Percentiles rank a stretch among this genome's conserved stretches.
Conservation (phyloP, 1,140 invertebrate genomes). For the Bacillus rossius region DNA sequence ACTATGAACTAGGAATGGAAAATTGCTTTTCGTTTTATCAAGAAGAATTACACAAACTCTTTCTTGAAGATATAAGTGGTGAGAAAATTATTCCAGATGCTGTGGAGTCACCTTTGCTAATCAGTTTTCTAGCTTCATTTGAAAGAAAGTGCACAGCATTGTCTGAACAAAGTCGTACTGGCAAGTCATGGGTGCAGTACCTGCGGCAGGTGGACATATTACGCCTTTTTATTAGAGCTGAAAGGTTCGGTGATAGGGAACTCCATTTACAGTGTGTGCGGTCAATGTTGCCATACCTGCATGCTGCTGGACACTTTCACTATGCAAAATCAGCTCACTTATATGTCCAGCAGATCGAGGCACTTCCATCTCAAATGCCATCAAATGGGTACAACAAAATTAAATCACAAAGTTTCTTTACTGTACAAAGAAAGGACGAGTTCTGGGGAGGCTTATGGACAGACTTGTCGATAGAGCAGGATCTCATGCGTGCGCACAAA, state of each 20-base stretch:
- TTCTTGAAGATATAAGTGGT: too few species aligned
- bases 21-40: too few species aligned
- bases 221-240: slow-evolving; percentile 35
- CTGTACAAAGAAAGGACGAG: slow-evolving; percentile 38
- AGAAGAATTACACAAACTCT: too few species aligned
- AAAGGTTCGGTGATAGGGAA: slow-evolving; percentile 39
- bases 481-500: slow-evolving; percentile 41
- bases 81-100: too few species aligned
- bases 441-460: slow-evolving; percentile 40
- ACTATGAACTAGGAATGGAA: not conserved
- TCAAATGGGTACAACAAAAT: slow-evolving; percentile 37
- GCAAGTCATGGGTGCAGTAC: slow-evolving; percentile 35
- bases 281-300: slow-evolving; percentile 43
- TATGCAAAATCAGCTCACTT: slow-evolving; percentile 43
- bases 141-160: too few species aligned
- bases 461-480: slow-evolving; percentile 39
- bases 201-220: slow-evolving; percentile 34
- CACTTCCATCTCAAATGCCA: slow-evolving; percentile 31
- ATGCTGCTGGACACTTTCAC: slow-evolving; percentile 38
- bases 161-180: not conserved
- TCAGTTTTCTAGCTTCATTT: too few species aligned
- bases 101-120: too few species aligned
- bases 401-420: slow-evolving; percentile 33
- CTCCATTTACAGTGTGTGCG: slow-evolving; percentile 35
- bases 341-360: slow-evolving; percentile 42